Conservation (phyloP, 1,140 invertebrate genomes). For the Oppia nitens region DNA sequence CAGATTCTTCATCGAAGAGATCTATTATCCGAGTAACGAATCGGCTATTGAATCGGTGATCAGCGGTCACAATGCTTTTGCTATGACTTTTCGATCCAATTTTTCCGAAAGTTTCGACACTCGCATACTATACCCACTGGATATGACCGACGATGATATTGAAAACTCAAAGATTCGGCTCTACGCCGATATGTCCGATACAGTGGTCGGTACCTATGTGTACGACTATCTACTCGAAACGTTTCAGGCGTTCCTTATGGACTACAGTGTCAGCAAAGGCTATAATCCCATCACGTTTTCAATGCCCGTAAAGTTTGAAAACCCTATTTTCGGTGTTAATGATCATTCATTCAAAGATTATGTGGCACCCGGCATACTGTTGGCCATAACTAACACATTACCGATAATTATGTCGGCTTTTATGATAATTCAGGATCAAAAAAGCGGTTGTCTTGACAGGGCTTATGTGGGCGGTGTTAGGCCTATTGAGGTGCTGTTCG, state of each 20-base stretch:
- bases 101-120: slow-evolving; percentile 3
- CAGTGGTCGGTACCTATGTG: slow-evolving; percentile 10
- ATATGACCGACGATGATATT: slow-evolving; percentile 3
- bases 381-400: slow-evolving; percentile 85
- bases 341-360: slow-evolving; percentile 91
- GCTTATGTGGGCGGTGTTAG: slow-evolving; percentile 71
- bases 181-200: slow-evolving; percentile 9
- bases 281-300: slow-evolving; percentile 15
- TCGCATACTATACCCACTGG: not conserved
- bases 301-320: slow-evolving; percentile 42
- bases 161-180: slow-evolving; percentile 8
- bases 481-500: slow-evolving; percentile 8
- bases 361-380: slow-evolving; percentile 79
- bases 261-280: slow-evolving; percentile 14
- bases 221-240: slow-evolving; percentile 17
- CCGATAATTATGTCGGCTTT: slow-evolving; percentile 81
- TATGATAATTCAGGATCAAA: slow-evolving; percentile 73
- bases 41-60: slow-evolving; percentile 6
- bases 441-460: slow-evolving; percentile 71
- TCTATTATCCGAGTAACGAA: not conserved
- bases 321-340: slow-evolving; percentile 65
- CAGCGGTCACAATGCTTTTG: not conserved
- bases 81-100: slow-evolving; percentile 4
- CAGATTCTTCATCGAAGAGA: not conserved
- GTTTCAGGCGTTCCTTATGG: slow-evolving; percentile 19